Evolutionary conservation across 2,797 vertebrate species (phyloP), one percentile per base, ranked within the genome.

Genomic region (Nannoperca obscura): DNA sequence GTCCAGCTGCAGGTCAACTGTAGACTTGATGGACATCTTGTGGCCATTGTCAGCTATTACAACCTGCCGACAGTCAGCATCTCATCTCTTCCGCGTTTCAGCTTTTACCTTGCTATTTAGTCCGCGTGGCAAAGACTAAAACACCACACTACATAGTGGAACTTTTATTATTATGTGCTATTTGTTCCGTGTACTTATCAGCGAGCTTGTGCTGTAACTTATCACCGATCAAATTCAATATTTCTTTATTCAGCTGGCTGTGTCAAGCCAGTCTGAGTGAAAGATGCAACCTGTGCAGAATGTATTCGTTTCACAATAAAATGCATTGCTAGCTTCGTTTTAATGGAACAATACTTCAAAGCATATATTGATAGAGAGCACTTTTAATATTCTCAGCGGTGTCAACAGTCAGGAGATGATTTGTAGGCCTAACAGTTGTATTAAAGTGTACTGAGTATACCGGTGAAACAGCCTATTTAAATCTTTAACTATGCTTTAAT

Each of bases 1-100:
- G 57, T 44, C 12, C 22, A 62, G 27, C 7, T 65, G 71, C 1
- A 27, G 2, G 1, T n/a, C 22, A 73, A 60, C 36, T 61, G 1
- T 72, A 76, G 78, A 77, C 47, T 90, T 52, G 79, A 40, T 58
- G 34, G 85, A 40, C 90, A 83, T 74, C 91, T 80, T 50, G 85
- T 89, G 93, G 91, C 1, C 2, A 22, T 10, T 0, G 0, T 1
- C 0, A 0, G 40, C 7, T 63, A 79, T 54, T 67, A 76, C 78
- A 88, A 9, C 7, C 6, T 30, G 4, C 65, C 10, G 9, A 34
- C 27, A 13, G 19, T 12, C 11, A 3, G 17, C 6, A 3, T n/a
- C 5, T 14, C 1, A 5, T 50, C 9, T 60, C 50, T 81, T 81
- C 66, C 60, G 55, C 67, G 3, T 67, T 66, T 3, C 66, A 55